Percentiles rank a stretch among this genome's conserved stretches.
Evolutionary conservation across 2,888 invertebrate species (phyloP).

Genomic region (Ganaspis brasiliensis): DNA sequence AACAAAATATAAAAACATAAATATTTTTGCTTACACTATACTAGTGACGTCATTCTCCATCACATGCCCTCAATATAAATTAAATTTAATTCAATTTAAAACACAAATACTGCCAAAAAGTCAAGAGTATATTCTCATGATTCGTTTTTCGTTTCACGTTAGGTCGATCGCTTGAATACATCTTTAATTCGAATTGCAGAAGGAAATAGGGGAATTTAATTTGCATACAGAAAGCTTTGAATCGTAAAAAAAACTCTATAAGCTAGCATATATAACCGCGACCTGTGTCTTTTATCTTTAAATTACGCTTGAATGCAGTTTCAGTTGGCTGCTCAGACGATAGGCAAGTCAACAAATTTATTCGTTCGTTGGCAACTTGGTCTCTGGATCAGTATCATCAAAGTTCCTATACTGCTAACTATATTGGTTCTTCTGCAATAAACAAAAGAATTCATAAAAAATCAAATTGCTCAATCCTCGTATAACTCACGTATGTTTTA

Average conservation of each 20-base stretch:
- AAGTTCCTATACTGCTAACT: background rate
- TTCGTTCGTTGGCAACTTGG: constrained; percentile 8
- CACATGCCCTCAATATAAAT: too few relatives aligned
- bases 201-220: constrained; percentile 20
- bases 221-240: constrained; percentile 22
- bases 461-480: background rate
- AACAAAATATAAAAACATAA: too few relatives aligned
- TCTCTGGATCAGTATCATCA: background rate
- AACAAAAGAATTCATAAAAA: constrained; percentile 13
- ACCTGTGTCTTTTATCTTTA: constrained; percentile 26
- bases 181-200: constrained; percentile 24
- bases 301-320: constrained; percentile 29
- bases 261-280: constrained; percentile 1
- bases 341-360: constrained; percentile 25
- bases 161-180: background rate
- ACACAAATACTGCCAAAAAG: too few relatives aligned
- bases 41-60: too few relatives aligned
- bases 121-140: background rate
- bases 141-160: constrained; percentile 1
- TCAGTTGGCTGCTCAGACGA: constrained; percentile 7
- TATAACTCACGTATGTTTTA: too few relatives aligned
- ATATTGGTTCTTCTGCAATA: background rate
- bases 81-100: too few relatives aligned
- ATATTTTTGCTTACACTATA: too few relatives aligned
- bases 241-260: constrained; percentile 1